Percentiles rank a stretch among this genome's conserved stretches.
Conservation (phyloP, 2,888 invertebrate species). For the Meteorus cinctellus region DNA sequence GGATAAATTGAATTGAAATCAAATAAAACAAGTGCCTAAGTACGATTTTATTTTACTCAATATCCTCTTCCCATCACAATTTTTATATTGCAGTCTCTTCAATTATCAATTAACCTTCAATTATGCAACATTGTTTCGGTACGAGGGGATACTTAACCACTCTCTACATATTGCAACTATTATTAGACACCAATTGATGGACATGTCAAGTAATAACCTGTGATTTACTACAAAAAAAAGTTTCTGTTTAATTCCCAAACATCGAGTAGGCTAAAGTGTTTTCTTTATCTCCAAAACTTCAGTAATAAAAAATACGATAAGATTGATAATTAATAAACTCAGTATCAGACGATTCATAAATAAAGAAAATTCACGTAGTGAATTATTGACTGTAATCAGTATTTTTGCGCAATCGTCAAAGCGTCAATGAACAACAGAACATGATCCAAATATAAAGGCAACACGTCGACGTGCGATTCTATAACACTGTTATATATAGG, state of each 20-base stretch:
- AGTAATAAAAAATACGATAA: too few relatives aligned
- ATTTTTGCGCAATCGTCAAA: slow-evolving; percentile 3
- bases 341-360: too few relatives aligned
- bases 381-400: background rate
- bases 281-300: too few relatives aligned
- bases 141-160: slow-evolving; percentile 23
- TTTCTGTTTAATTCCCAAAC: background rate
- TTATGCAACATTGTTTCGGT: slow-evolving; percentile 32
- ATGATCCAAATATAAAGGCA: slow-evolving; percentile 2
- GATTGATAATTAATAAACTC: too few relatives aligned
- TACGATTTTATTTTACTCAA: slow-evolving; percentile 15
- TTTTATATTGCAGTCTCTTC: background rate
- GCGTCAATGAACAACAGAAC: slow-evolving; percentile 6
- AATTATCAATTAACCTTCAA: slow-evolving; percentile 42
- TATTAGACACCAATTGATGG: background rate
- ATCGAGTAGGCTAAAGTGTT: too few relatives aligned
- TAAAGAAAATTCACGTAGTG: too few relatives aligned
- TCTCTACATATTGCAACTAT: background rate
- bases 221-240: background rate
- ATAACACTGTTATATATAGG: background rate
- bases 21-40: slow-evolving; percentile 37
- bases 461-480: slow-evolving; percentile 22
- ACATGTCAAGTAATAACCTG: background rate
- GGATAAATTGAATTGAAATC: background rate
- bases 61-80: slow-evolving; percentile 1